phyloP scores from a whole-genome alignment of 2,888 invertebrate genomes.

The Andrena chrysosceles region DNA sequence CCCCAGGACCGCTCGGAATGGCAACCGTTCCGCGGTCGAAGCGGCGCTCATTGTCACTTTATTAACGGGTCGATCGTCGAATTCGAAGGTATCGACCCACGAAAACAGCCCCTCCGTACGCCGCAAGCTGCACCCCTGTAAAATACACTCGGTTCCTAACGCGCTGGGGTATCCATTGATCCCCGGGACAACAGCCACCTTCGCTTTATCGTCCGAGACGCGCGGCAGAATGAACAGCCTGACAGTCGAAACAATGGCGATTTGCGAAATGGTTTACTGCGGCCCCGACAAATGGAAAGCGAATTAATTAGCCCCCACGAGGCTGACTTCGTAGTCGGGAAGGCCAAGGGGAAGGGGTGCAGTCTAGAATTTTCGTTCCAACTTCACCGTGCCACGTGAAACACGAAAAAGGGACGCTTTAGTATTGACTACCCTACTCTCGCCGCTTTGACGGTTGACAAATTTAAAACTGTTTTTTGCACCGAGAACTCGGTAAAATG shows the following conservation, averaged over 20 bases:
- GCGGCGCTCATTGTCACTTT: conserved; percentile 38
- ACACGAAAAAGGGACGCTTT: neutral
- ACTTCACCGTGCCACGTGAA: neutral
- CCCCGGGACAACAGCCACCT: conserved; percentile 13
- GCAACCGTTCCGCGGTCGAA: conserved; percentile 6
- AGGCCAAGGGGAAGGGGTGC: too few relatives aligned
- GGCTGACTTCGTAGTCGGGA: conserved; percentile 2
- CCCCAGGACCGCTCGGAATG: conserved; percentile 25
- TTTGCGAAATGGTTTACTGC: conserved; percentile 34
- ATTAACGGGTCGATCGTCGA: conserved; percentile 40
- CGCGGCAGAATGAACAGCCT: neutral
- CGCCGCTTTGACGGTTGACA: neutral
- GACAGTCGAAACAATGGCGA: conserved; percentile 30
- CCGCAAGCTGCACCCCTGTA: neutral
- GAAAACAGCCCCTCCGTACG: neutral
- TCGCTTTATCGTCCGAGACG: neutral
- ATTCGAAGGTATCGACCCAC: conserved; percentile 13
- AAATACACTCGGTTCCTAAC: neutral
- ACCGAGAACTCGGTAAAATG: neutral
- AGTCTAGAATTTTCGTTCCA: conserved; percentile 3
- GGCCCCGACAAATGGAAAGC: conserved; percentile 23
- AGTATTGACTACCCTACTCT: too few relatives aligned
- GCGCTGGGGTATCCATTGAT: neutral
- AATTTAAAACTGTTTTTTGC: neutral
- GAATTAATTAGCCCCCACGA: conserved; percentile 40